phyloP scores from a whole-genome alignment of 2,113 vertebrate genomes.

The Phoenicopterus ruber region DNA sequence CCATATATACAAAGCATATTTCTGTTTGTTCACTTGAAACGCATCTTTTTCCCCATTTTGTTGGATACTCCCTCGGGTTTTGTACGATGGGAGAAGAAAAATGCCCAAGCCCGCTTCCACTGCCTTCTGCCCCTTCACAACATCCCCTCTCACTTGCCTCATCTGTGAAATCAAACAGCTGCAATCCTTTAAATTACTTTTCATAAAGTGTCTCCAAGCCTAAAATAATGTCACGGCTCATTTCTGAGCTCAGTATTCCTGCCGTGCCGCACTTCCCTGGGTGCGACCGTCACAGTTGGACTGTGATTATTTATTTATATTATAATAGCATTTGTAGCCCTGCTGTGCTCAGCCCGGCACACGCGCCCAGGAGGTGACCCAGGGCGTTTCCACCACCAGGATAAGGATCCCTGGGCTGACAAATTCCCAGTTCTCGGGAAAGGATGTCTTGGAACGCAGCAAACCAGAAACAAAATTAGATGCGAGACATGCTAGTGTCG shows the following conservation, averaged over 20 bases:
- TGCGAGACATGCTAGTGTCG: not conserved
- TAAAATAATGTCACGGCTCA: slow-evolving; percentile 57
- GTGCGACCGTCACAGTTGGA: slow-evolving; percentile 14
- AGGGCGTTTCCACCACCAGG: not conserved
- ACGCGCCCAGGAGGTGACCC: slow-evolving; percentile 2
- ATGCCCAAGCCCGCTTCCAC: not conserved
- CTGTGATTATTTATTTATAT: slow-evolving; percentile 21
- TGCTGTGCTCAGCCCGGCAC: not conserved
- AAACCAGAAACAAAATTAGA: slow-evolving; percentile 24
- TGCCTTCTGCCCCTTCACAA: not conserved
- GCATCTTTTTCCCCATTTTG: not conserved
- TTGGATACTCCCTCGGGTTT: not conserved
- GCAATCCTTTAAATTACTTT: slow-evolving; percentile 53
- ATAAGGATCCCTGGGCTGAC: not conserved
- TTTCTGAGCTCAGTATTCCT: slow-evolving; percentile 42
- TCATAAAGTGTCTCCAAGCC: slow-evolving; percentile 35
- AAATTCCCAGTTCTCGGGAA: not conserved
- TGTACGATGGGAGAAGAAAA: not conserved
- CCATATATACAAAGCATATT: not conserved
- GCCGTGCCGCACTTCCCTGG: not conserved
- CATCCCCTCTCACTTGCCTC: not conserved
- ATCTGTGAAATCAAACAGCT: slow-evolving; percentile 43
- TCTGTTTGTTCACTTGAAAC: not conserved
- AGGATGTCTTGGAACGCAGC: not conserved
- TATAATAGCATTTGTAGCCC: not conserved